Conservation (phyloP, 2,888 invertebrate genomes). For the Diadegma fenestrale region DNA sequence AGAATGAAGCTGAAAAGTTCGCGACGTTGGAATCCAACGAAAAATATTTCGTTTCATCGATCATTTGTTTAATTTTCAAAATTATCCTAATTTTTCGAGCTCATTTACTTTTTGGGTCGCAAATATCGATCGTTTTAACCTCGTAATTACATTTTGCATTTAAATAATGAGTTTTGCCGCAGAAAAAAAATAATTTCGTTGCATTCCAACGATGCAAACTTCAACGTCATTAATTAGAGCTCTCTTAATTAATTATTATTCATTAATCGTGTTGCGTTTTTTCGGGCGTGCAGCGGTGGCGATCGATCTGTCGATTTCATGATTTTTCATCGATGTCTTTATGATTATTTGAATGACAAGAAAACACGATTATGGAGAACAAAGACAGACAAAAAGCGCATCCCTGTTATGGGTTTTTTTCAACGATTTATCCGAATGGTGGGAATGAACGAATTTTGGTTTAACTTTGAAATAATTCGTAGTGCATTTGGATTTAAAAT, state of each 20-base stretch:
- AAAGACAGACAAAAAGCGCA: conserved; percentile 9
- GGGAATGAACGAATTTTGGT: conserved; percentile 21
- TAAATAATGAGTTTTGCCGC: too few species aligned
- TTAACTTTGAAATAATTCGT: conserved; percentile 14
- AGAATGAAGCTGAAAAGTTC: too few species aligned
- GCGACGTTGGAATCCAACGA: too few species aligned
- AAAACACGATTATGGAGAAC: background rate
- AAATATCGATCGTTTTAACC: too few species aligned
- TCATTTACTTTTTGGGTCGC: too few species aligned
- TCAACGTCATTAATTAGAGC: too few species aligned
- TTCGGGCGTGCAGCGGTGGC: background rate
- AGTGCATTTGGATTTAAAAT: conserved; percentile 42
- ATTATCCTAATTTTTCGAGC: too few species aligned
- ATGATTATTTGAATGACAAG: conserved; percentile 40
- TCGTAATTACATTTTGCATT: too few species aligned
- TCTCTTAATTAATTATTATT: background rate
- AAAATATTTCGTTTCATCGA: too few species aligned
- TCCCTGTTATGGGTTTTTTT: conserved; percentile 36
- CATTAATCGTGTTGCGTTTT: conserved; percentile 21
- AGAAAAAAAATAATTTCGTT: too few species aligned
- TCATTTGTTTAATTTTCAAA: too few species aligned
- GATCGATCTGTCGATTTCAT: conserved; percentile 1
- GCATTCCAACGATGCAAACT: too few species aligned
- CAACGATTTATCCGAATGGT: conserved; percentile 36
- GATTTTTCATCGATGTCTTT: conserved; percentile 6